Evolutionary conservation across 2,113 vertebrate genomes (phyloP), one percentile per base, ranked within the genome.

Genomic region (Corythaeola cristata): DNA sequence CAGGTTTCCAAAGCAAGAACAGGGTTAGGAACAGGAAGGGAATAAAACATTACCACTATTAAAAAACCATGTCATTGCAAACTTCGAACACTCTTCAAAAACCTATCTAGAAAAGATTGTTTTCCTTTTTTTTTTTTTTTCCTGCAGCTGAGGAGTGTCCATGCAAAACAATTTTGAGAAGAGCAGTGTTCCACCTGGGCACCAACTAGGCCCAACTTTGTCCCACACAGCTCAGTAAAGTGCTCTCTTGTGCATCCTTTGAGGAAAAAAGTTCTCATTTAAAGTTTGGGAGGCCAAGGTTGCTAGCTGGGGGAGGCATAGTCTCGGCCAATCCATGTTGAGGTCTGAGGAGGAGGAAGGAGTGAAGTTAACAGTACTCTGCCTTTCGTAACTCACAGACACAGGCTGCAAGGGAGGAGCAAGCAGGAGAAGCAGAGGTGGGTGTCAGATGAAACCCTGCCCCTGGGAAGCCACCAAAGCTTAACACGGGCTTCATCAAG

Each of bases 221-320:
- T 92, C 93, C 93, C 75, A 88, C 68, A 91, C 85, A 96, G 93
- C 89, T 95, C 88, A 87, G 78, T 97, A 97, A 97, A 97, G 97
- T 97, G 97, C 97, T 97, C 92, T 96, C 90, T 95, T 88, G 96
- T 97, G 96, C 97, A 97, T 96, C 96, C 92, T 95, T 91, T 86
- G 84, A 91, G 85, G 64, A 58, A 32, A 67, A 71, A 71, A 45
- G 52, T 84, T 90, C 67, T 88, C 71, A 58, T 83, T 93, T 85
- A 59, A 93, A 56, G 73, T 90, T 52, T 94, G 96, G 91, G 93
- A 92, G 72, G 82, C 87, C 21, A 1, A 91, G 76, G 69, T 28
- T 78, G 59, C 86, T 74, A 45, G 79, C 73, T 81, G 69, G 78
- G 75, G 64, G 86, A 93, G 88, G 93, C 71, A 84, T 80, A 69